Percentiles rank a stretch among this genome's conserved stretches.
These are phyloP conservation scores for Anthopleura sola DNA, from an alignment of 64 coral and sea anemone species.

Conservation along the genomic window DNA sequence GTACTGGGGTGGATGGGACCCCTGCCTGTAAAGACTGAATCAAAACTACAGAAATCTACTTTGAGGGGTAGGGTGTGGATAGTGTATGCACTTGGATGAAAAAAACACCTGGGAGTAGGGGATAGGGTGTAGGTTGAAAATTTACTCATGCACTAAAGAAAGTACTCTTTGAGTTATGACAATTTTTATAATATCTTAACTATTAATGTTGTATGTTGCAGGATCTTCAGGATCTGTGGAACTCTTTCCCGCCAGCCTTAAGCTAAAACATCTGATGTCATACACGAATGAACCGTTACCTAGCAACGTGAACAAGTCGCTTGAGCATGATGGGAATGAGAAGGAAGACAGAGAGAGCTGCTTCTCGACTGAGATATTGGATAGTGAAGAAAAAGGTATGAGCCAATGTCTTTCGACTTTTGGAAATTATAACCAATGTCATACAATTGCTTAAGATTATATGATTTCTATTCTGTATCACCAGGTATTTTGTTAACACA, in stretches of 20 bases:
- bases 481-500: no score
- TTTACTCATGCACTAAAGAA: background rate
- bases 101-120: no score
- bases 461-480: no score
- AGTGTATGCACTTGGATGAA: no score
- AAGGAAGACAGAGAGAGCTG: background rate
- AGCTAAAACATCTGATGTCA: background rate
- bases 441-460: no score
- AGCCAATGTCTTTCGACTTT: background rate
- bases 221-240: background rate
- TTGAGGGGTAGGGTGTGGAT: no score
- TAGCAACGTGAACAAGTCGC: background rate
- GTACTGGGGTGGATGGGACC: no score
- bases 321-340: background rate
- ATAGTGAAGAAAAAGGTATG: background rate
- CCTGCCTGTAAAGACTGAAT: no score
- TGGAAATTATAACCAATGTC: no score
- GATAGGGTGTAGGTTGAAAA: background rate
- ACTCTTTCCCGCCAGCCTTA: background rate
- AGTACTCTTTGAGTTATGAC: background rate
- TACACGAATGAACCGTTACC: background rate
- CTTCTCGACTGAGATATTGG: background rate
- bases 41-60: no score
- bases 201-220: background rate
- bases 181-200: no score